Conservation (phyloP, 2,113 vertebrate genomes). For the Prinia subflava region DNA sequence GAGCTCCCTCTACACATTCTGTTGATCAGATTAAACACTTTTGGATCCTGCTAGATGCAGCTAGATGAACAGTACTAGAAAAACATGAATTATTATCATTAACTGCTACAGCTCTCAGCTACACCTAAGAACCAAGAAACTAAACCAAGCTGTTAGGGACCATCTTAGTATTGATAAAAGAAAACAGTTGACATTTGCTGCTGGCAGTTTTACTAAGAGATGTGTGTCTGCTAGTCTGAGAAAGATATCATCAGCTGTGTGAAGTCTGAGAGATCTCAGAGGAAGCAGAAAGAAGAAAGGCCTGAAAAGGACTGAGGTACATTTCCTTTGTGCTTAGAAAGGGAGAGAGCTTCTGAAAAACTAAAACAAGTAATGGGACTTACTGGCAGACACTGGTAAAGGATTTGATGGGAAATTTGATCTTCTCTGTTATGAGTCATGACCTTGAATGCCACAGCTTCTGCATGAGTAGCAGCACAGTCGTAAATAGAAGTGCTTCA, state of each 20-base stretch:
- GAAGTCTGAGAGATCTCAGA: conserved; percentile 68
- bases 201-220: conserved; percentile 72
- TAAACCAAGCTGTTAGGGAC: conserved; percentile 64
- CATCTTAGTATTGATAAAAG: conserved; percentile 69
- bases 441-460: conserved; percentile 18
- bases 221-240: conserved; percentile 66
- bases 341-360: conserved; percentile 8
- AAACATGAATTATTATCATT: conserved; percentile 57
- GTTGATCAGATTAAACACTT: conserved; percentile 19
- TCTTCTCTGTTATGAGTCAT: neutral
- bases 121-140: conserved; percentile 54
- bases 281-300: conserved; percentile 46
- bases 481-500: neutral
- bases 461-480: neutral
- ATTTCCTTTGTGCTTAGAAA: neutral
- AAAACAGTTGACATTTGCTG: conserved; percentile 73
- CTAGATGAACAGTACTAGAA: conserved; percentile 55
- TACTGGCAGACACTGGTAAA: conserved; percentile 18
- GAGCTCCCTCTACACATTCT: conserved; percentile 29
- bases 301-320: neutral
- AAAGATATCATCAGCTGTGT: conserved; percentile 59
- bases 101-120: conserved; percentile 48
- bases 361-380: conserved; percentile 20
- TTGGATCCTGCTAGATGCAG: conserved; percentile 11
- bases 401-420: conserved; percentile 14